Base-by-base conservation (phyloP, 2,797 vertebrate species). In the Enteromius mattozi region DNA sequence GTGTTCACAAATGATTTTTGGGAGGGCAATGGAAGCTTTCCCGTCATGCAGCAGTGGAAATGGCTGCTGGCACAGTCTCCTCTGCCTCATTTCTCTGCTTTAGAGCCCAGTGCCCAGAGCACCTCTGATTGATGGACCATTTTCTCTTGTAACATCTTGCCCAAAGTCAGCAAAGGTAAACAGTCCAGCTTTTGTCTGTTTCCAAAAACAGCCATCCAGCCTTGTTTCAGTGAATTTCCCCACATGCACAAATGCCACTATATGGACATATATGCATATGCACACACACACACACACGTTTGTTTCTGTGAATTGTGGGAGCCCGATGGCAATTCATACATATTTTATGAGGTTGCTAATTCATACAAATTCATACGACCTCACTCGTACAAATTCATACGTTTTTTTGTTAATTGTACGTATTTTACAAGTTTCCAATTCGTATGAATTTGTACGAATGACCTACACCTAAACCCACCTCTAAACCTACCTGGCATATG, bases 11-110 rank as follows among this genome's bases (percentile, higher is more conserved):
- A 92, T 89, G 85, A 92, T 89, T 92, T 92, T 90, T 90, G 74
- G 19, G 91, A 93, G 91, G 93, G 84, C 8, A 56, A 10, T 24
- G 82, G 71, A 92, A 87, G 87, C 91, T 91, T 92, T 91, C 90
- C 91, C 91, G 92, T 94, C 91, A 93, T 92, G 87, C 92, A 90
- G 86, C 89, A 87, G 85, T 89, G 89, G 90, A 92, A 92, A 92
- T 86, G 80, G 83, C 87, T 92, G 89, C 86, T 92, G 91, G 90
- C 90, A 92, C 85, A 88, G 88, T 76, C 86, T 89, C 87, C 85
- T 33, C 88, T 86, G 86, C 86, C 92, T 93, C 89, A 91, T 93
- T 92, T 91, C 88, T 89, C 89, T 87, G 88, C 89, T 85, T 89
- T 85, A 90, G 87, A 87, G 83, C 69, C 83, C 54, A 87, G 63